These are phyloP conservation scores for Pseudeuparius sepicola DNA, from an alignment of 2,888 invertebrate species.

Conservation along the genomic window DNA sequence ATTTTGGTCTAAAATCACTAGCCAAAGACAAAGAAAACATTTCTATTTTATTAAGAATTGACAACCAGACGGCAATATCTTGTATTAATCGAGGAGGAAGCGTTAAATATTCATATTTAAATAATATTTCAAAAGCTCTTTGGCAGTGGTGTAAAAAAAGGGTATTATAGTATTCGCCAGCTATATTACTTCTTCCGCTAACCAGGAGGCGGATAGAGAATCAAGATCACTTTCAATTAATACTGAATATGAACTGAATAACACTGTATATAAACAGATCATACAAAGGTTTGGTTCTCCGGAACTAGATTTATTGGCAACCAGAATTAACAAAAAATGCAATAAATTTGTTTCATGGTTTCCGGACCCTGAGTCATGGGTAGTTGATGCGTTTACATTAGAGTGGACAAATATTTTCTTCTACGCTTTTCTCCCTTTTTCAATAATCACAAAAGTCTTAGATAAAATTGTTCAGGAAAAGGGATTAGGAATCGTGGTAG, in stretches of 20 bases:
- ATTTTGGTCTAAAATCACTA: constrained; percentile 13
- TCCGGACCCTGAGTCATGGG: constrained; percentile 21
- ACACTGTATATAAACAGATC: constrained; percentile 16
- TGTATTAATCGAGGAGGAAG: constrained; percentile 12
- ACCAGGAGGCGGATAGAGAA: constrained; percentile 23
- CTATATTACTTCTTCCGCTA: constrained; percentile 17
- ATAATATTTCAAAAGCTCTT: constrained; percentile 10
- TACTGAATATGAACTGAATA: constrained; percentile 14
- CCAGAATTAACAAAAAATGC: constrained; percentile 25
- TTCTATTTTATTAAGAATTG: constrained; percentile 5
- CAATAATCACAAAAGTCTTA: constrained; percentile 24
- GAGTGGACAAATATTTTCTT: constrained; percentile 16
- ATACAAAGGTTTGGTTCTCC: constrained; percentile 17
- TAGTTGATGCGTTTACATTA: constrained; percentile 27
- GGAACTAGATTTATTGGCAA: constrained; percentile 27
- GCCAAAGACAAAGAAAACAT: constrained; percentile 7
- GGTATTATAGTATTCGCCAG: constrained; percentile 3
- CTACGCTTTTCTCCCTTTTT: constrained; percentile 30
- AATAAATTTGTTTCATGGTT: constrained; percentile 25
- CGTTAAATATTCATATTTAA: constrained; percentile 10
- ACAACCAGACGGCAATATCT: constrained; percentile 4
- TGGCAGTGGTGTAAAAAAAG: constrained; percentile 16
- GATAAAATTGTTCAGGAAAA: constrained; percentile 28
- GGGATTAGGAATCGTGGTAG: constrained; percentile 28
- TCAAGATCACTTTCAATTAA: constrained; percentile 17